phyloP scores from a whole-genome alignment of 1,140 invertebrate species.

The Eumaeus atala region DNA sequence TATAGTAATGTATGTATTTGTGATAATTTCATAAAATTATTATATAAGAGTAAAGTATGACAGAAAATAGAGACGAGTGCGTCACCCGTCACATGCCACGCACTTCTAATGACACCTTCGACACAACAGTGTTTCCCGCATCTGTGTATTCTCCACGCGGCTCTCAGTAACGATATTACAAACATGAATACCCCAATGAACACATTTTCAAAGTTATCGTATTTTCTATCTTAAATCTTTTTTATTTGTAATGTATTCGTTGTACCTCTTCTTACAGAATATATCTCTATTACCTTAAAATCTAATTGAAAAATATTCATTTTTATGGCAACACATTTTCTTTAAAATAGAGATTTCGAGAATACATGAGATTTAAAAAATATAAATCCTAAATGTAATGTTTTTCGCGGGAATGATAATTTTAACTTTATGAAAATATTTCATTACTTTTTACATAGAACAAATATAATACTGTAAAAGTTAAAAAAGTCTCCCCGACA shows the following conservation, averaged over 20 bases:
- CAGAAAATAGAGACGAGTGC: too few relatives aligned
- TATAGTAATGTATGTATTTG: too few relatives aligned
- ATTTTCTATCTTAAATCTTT: slow-evolving; percentile 1
- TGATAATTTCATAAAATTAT: too few relatives aligned
- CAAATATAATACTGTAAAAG: slow-evolving; percentile 7
- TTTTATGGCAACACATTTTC: slow-evolving; percentile 6
- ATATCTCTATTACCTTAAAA: not conserved
- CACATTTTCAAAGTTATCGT: not conserved
- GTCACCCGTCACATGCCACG: too few relatives aligned
- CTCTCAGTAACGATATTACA: too few relatives aligned
- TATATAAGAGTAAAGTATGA: too few relatives aligned
- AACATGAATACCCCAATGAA: too few relatives aligned
- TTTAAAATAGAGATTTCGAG: slow-evolving; percentile 1
- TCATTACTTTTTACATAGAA: not conserved
- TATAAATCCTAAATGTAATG: not conserved
- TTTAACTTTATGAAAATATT: not conserved
- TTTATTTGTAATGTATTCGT: slow-evolving; percentile 5
- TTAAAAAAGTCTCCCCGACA: too few relatives aligned
- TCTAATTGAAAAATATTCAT: slow-evolving; percentile 1
- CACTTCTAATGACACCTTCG: too few relatives aligned
- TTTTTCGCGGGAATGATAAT: not conserved
- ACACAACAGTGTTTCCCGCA: too few relatives aligned
- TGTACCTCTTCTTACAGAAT: not conserved
- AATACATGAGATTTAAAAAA: not conserved
- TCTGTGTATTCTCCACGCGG: too few relatives aligned